Conservation (phyloP, 1,140 invertebrate species). For the Pemphigus obesinymphae region DNA sequence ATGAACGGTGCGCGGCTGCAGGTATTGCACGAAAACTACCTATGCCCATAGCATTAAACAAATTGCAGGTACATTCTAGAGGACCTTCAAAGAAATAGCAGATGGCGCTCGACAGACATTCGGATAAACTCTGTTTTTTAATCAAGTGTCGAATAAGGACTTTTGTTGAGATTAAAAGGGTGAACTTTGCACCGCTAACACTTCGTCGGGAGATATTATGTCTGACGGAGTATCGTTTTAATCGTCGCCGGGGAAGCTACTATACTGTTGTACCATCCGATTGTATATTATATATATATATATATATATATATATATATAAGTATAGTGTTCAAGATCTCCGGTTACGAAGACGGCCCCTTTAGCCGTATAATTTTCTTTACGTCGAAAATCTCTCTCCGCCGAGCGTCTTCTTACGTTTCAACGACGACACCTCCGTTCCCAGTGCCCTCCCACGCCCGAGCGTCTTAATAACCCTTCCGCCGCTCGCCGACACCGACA, state of each 20-base stretch:
- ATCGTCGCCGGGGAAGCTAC: neutral
- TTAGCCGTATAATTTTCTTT: neutral
- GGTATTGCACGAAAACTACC: too few species aligned
- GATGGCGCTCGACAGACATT: too few species aligned
- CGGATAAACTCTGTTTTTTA: neutral
- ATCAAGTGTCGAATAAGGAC: neutral
- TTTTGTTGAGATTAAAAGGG: neutral
- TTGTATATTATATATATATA: neutral
- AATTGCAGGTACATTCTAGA: too few species aligned
- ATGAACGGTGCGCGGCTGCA: too few species aligned
- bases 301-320: too few species aligned
- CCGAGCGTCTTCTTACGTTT: neutral
- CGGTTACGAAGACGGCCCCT: neutral
- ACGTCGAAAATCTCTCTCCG: neutral
- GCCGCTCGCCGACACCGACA: neutral
- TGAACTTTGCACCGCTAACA: neutral
- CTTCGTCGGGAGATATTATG: neutral
- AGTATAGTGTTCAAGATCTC: too few species aligned
- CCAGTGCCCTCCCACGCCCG: too few species aligned
- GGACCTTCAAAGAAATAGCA: too few species aligned
- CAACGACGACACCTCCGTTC: neutral
- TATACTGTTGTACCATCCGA: neutral
- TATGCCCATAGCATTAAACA: too few species aligned
- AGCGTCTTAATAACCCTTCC: neutral
- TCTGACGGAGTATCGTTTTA: conserved; percentile 10